These are phyloP conservation scores for Perithous albicinctus DNA, from an alignment of 2,888 invertebrate species.

Conservation along the genomic window DNA sequence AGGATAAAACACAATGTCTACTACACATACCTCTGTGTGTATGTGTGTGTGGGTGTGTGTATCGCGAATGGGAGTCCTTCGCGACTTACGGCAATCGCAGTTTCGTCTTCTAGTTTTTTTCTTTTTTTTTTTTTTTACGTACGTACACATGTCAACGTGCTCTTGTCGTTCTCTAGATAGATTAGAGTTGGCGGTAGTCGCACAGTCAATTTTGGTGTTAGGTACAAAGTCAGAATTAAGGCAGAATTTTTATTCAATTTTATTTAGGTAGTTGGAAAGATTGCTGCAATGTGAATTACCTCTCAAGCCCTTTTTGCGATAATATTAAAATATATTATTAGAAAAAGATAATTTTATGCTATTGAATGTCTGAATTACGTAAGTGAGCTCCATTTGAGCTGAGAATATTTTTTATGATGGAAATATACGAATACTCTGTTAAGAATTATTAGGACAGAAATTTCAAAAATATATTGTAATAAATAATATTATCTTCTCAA, in stretches of 20 bases:
- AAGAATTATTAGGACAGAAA: too few species aligned
- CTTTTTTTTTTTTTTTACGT: background rate
- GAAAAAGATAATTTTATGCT: background rate
- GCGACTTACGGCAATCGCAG: conserved; percentile 13
- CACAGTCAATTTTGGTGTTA: background rate
- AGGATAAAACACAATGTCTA: conserved; percentile 9
- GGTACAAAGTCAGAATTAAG: background rate
- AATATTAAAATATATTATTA: too few species aligned
- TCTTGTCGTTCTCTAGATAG: background rate
- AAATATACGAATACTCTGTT: background rate
- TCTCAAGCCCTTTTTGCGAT: too few species aligned
- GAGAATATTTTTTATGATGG: background rate
- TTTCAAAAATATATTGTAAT: too few species aligned
- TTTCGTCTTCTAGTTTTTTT: background rate
- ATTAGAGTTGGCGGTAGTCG: background rate
- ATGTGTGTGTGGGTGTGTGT: too few species aligned
- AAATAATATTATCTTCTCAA: too few species aligned
- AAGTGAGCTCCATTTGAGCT: background rate
- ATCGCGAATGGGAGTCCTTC: conserved; percentile 6
- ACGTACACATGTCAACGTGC: background rate
- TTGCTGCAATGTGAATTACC: background rate
- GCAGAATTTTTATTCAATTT: background rate
- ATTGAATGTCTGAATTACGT: background rate
- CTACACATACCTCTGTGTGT: conserved; percentile 12
- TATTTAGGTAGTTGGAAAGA: background rate